Percentiles rank a stretch among this genome's conserved stretches.
These are phyloP conservation scores for Rhinolophus ferrumequinum DNA, from an alignment of 2,113 vertebrate species.

Conservation along the genomic window DNA sequence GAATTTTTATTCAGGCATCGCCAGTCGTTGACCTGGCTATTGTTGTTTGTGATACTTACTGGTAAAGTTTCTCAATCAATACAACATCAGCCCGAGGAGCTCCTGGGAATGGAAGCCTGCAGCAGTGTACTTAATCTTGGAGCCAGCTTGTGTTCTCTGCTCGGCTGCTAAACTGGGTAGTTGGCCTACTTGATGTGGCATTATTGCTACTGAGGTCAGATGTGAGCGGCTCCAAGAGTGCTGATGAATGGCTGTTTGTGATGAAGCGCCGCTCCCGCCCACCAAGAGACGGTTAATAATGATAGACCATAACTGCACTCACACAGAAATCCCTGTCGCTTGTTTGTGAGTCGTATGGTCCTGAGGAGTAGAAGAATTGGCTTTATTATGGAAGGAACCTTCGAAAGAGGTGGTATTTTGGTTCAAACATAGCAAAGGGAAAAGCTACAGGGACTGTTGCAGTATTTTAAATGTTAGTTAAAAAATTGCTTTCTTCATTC, in stretches of 20 bases:
- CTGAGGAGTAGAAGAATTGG: background rate
- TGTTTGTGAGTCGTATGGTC: slow-evolving; percentile 74
- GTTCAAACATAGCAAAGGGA: background rate
- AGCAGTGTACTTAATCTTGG: slow-evolving; percentile 97
- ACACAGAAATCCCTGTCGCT: slow-evolving; percentile 82
- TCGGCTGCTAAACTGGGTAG: slow-evolving; percentile 95
- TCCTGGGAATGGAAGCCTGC: slow-evolving; percentile 96
- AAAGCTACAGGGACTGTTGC: background rate
- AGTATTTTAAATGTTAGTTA: background rate
- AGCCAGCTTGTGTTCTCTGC: slow-evolving; percentile 94
- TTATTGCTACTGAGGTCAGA: slow-evolving; percentile 98
- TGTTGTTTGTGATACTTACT: slow-evolving; percentile 98
- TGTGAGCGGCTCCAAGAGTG: slow-evolving; percentile 90
- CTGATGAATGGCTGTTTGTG: slow-evolving; percentile 97
- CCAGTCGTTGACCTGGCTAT: slow-evolving; percentile 95
- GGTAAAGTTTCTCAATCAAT: slow-evolving; percentile 99
- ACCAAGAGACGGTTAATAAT: slow-evolving; percentile 96
- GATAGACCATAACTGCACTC: slow-evolving; percentile 92
- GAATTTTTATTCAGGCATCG: slow-evolving; percentile 92
- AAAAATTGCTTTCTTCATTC: background rate
- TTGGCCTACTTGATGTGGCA: slow-evolving; percentile 98
- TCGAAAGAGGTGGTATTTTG: background rate
- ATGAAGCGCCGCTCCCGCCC: slow-evolving; percentile 92
- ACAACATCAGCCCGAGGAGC: slow-evolving; percentile 92
- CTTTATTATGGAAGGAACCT: slow-evolving; percentile 40